Percentiles rank a stretch among this genome's conserved stretches.
These are phyloP conservation scores for Drosophila nigromelanica DNA, from an alignment of 1,140 invertebrate species.

Conservation along the genomic window DNA sequence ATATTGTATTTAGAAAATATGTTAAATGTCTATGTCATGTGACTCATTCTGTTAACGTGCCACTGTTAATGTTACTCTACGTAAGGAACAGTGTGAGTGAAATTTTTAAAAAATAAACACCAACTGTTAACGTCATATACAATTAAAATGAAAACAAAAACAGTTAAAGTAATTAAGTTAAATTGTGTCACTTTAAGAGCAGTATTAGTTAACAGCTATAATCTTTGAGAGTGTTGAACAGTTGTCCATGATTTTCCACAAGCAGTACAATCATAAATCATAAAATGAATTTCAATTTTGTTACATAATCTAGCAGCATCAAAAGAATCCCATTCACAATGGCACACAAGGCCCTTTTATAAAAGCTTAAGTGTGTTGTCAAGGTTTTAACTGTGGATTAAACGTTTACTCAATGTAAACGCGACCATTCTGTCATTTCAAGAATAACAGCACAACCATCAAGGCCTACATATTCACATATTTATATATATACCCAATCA, in stretches of 20 bases:
- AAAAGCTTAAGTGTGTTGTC: background rate
- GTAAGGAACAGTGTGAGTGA: too few species aligned
- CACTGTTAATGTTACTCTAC: too few species aligned
- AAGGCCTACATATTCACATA: conserved; percentile 15
- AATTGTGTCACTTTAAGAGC: too few species aligned
- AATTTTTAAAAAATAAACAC: too few species aligned
- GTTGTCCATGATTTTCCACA: background rate
- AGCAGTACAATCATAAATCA: background rate
- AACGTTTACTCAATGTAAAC: conserved; percentile 5
- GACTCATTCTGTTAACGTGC: too few species aligned
- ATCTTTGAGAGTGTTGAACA: too few species aligned
- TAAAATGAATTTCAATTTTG: conserved; percentile 2
- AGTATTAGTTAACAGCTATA: too few species aligned
- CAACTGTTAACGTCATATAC: too few species aligned
- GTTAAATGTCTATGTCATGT: too few species aligned
- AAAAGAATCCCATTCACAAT: background rate
- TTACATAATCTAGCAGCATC: conserved; percentile 15
- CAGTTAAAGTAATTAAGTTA: too few species aligned
- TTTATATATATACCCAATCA: background rate
- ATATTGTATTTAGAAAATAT: too few species aligned
- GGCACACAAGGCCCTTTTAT: background rate
- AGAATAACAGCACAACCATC: conserved; percentile 28
- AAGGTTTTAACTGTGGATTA: conserved; percentile 7
- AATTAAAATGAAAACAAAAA: too few species aligned
- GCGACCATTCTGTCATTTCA: conserved; percentile 19